Evolutionary conservation across 2,797 vertebrate genomes (phyloP).

Genomic region (Tamandua tetradactyla): DNA sequence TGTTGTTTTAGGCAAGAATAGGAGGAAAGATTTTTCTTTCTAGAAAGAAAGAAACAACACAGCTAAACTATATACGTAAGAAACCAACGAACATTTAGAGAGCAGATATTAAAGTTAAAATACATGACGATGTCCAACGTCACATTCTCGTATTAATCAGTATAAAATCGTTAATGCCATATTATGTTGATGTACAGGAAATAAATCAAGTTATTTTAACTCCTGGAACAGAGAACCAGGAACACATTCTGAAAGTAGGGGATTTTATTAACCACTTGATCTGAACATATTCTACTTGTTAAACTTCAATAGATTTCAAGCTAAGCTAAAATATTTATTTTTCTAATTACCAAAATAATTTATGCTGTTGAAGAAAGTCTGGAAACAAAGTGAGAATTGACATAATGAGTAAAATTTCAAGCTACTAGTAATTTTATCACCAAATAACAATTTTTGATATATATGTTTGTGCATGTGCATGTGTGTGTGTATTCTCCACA

Average conservation of each 20-base stretch:
- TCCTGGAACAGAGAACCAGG: not conserved
- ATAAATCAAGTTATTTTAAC: not conserved
- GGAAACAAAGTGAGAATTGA: not conserved
- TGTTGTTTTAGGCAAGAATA: slow-evolving; percentile 45
- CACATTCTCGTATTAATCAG: not conserved
- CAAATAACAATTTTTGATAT: not conserved
- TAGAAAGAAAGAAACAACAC: slow-evolving; percentile 26
- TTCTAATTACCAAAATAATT: not conserved
- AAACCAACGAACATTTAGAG: not conserved
- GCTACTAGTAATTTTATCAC: not conserved
- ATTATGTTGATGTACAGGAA: not conserved
- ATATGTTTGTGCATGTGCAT: not conserved
- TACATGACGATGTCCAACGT: not conserved
- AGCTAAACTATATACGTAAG: not conserved
- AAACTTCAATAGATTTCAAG: slow-evolving; percentile 5
- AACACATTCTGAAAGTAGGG: not conserved
- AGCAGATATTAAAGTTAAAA: slow-evolving; percentile 18
- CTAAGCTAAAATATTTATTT: not conserved
- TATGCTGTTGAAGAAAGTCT: not conserved
- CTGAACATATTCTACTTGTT: not conserved
- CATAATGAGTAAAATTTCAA: not conserved
- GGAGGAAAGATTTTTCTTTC: not conserved
- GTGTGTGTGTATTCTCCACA: not conserved
- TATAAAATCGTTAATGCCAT: not conserved
- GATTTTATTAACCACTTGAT: not conserved